A percentile compares a stretch with the other conserved stretches of the same genome.
Evolutionary conservation across 2,888 invertebrate species (phyloP).

Genomic region (Patella caerulea): DNA sequence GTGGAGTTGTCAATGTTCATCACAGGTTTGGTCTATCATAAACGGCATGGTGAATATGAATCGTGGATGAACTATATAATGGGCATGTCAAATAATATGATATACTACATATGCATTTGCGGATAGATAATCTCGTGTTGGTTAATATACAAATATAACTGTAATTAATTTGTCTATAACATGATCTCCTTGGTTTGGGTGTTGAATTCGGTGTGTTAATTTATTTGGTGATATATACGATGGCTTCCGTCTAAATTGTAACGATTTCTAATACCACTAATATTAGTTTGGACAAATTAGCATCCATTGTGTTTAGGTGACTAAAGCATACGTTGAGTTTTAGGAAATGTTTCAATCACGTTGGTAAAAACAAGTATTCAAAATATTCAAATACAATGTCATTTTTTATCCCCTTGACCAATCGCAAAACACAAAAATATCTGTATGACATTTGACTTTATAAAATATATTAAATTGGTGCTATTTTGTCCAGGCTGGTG

Average conservation of each 20-base stretch:
- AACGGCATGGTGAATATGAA: neutral
- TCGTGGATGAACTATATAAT: neutral
- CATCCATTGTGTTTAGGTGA: too few relatives aligned
- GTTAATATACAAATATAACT: too few relatives aligned
- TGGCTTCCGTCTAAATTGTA: neutral
- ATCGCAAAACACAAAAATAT: too few relatives aligned
- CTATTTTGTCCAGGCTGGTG: too few relatives aligned
- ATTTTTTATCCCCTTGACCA: too few relatives aligned
- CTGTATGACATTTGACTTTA: too few relatives aligned
- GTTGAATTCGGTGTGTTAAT: neutral
- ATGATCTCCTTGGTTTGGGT: neutral
- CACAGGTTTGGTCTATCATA: conserved; percentile 33
- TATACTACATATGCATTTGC: neutral
- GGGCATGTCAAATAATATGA: neutral
- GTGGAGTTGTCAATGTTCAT: conserved; percentile 46
- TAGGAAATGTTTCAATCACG: too few relatives aligned
- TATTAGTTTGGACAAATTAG: neutral
- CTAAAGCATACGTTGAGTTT: too few relatives aligned
- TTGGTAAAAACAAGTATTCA: too few relatives aligned
- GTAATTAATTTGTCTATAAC: too few relatives aligned
- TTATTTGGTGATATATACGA: neutral
- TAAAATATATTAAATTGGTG: too few relatives aligned
- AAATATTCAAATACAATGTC: too few relatives aligned
- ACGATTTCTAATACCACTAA: neutral
- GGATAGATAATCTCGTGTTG: neutral